A percentile compares a stretch with the other conserved stretches of the same genome.
Evolutionary conservation across 1,140 invertebrate species (phyloP).

Genomic region (Aphaenogaster rudis): DNA sequence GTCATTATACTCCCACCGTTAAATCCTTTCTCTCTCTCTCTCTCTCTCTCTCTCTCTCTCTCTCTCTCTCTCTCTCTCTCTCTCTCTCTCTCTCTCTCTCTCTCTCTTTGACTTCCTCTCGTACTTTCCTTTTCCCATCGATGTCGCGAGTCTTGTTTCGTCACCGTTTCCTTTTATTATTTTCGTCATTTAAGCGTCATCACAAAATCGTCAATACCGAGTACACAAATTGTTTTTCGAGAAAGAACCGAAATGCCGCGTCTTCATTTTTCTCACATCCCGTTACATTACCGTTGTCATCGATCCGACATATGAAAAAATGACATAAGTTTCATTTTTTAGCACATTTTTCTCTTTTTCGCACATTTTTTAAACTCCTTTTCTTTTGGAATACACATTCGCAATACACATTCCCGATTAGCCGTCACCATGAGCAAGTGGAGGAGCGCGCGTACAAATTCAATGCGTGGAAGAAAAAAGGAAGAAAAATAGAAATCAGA

Average conservation of each 20-base stretch:
- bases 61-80: too few species aligned
- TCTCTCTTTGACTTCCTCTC: background rate
- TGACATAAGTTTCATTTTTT: background rate
- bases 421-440: background rate
- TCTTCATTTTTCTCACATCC: background rate
- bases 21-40: slow-evolving; percentile 18
- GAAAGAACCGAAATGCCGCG: background rate
- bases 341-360: background rate
- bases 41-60: background rate
- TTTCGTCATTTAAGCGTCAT: slow-evolving; percentile 5
- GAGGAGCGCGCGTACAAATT: background rate
- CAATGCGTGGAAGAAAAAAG: background rate
- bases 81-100: background rate
- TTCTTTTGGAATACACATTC: background rate
- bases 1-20: slow-evolving; percentile 76
- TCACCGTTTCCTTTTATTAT: background rate
- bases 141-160: background rate
- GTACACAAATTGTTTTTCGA: too few species aligned
- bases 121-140: background rate
- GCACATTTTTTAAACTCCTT: background rate
- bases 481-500: slow-evolving; percentile 34
- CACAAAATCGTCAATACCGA: slow-evolving; percentile 12
- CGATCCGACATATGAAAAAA: background rate
- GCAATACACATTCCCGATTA: slow-evolving; percentile 13
- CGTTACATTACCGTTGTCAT: background rate